These are phyloP conservation scores for Tapirus terrestris DNA, from an alignment of 2,113 vertebrate species.

Conservation along the genomic window DNA sequence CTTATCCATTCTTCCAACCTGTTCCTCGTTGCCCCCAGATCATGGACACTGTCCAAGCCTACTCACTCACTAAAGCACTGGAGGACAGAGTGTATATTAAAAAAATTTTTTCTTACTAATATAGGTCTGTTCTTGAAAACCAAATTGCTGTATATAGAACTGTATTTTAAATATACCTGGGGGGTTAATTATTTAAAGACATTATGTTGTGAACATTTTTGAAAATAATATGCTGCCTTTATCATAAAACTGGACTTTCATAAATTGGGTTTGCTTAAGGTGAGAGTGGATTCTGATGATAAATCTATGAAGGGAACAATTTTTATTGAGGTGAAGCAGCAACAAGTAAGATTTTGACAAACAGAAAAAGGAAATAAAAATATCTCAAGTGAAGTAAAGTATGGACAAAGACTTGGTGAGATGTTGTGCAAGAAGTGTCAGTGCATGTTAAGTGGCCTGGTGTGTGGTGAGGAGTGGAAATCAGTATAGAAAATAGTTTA, in stretches of 20 bases:
- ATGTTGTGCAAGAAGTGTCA: not conserved
- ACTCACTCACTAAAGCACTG: not conserved
- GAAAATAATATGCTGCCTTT: not conserved
- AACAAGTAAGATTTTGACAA: not conserved
- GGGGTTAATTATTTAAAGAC: conserved; percentile 29
- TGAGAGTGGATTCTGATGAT: not conserved
- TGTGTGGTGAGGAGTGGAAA: not conserved
- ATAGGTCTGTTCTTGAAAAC: not conserved
- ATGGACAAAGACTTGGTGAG: not conserved
- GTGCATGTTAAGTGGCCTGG: not conserved
- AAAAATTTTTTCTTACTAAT: not conserved
- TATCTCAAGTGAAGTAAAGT: not conserved
- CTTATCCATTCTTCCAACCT: not conserved
- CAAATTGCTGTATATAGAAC: not conserved
- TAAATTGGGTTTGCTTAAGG: not conserved
- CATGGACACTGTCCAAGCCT: not conserved
- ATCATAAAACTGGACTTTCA: not conserved
- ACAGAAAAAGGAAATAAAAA: not conserved
- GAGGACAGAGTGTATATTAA: not conserved
- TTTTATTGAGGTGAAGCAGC: not conserved
- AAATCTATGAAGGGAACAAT: not conserved
- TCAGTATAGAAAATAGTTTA: not conserved
- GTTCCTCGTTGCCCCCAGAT: not conserved
- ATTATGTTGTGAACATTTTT: not conserved
- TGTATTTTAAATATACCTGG: not conserved